Base-by-base conservation (phyloP, 1,140 invertebrate species). In the Rhagoletis pomonella region DNA sequence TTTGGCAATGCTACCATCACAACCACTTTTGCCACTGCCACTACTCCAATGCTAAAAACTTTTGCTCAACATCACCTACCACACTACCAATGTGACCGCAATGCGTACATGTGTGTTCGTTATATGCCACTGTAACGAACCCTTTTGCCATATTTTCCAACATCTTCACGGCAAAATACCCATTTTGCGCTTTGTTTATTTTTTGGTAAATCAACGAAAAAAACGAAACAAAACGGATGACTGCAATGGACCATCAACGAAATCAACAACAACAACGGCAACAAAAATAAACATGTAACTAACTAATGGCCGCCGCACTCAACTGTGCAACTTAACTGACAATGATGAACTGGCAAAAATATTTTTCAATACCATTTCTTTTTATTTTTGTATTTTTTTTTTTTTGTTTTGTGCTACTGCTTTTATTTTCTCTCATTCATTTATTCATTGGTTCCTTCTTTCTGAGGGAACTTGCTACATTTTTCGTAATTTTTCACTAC, bases 271-370 rank as follows among this genome's bases (percentile, higher is more conserved):
- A 67, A 81, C 47, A 81, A 81, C 47, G 73, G 14, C 73, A 81
- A 81, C 73, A 81, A 81, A 47, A 81, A 81, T 81, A 81, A 81
- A 81, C 73, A 81, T 81, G 73, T 55, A 55, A 81, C 73, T 81
- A 81, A 81, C 73, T 81, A 81, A 81, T 81, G 73, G 73, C 73
- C 73, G 19, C 73, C 73, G n/a, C 73, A 81, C 86, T 86, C 81
- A 87, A 87, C 87, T 89, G 85, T 84, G 65, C 64, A 87, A 88
- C 85, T 87, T 85, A 86, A 77, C 85, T 86, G 85, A 87, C 86
- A 69, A 55, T 87, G 86, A 88, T 88, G 86, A 87, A 88, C 86
- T 88, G 88, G 65, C 85, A 88, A 88, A 87, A 87, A 87, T 85
- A 87, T 81, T 87, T 87, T 59, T 85, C 87, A 86, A 55, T 73